These are phyloP conservation scores for Lamprologus ornatipinnis DNA, from an alignment of 2,113 vertebrate genomes.

Conservation along the genomic window DNA sequence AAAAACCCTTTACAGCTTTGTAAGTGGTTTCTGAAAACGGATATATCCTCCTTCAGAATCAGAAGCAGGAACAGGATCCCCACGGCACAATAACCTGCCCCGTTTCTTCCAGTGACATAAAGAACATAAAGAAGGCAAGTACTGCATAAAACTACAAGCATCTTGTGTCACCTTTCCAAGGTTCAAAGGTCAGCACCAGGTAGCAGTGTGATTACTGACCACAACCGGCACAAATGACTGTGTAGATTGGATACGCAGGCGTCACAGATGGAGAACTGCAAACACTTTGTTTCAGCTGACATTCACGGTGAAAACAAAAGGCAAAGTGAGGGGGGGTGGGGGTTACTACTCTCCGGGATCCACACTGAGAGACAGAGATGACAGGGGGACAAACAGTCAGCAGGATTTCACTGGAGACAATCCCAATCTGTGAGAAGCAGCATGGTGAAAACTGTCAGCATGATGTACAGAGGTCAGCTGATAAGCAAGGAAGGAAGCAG, in stretches of 20 bases:
- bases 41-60: not conserved
- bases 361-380: not conserved
- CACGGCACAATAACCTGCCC: not conserved
- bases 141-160: not conserved
- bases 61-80: not conserved
- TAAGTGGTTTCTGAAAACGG: not conserved
- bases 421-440: not conserved
- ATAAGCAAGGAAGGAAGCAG: not conserved
- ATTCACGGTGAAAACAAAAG: not conserved
- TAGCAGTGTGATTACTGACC: not conserved
- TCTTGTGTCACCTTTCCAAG: not conserved
- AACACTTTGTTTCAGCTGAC: not conserved
- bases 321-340: not conserved
- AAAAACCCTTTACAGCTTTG: not conserved
- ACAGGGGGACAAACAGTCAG: not conserved
- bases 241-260: not conserved
- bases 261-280: not conserved
- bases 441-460: not conserved
- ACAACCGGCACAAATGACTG: not conserved
- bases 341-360: not conserved
- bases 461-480: constrained; percentile 21
- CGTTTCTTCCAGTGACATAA: not conserved
- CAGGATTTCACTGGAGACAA: not conserved
- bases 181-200: constrained; percentile 25
- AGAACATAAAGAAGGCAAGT: not conserved